Evolutionary conservation across 2,888 invertebrate genomes (phyloP).

Genomic region (Diaperis boleti): DNA sequence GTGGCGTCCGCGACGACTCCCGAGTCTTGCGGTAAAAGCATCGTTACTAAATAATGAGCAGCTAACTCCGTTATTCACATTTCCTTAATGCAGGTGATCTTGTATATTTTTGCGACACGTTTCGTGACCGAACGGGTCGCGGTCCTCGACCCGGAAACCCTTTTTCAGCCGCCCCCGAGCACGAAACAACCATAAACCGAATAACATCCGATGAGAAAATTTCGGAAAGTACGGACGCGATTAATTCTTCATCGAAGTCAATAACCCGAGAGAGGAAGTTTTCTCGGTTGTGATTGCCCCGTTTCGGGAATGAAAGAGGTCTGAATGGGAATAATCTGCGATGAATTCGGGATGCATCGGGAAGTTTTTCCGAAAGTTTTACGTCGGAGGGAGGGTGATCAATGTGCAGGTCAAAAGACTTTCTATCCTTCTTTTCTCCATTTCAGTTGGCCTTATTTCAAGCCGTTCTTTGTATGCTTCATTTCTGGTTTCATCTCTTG

Average conservation of each 20-base stretch:
- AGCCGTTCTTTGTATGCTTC: no score
- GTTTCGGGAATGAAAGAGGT: slow-evolving; percentile 2
- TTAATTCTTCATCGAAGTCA: slow-evolving; percentile 25
- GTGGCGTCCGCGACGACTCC: slow-evolving; percentile 53
- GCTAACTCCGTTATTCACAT: slow-evolving; percentile 60
- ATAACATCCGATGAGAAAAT: slow-evolving; percentile 18
- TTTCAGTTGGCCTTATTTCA: no score
- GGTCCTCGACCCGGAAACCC: slow-evolving; percentile 22
- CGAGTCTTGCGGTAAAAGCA: slow-evolving; percentile 61
- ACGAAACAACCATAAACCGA: slow-evolving; percentile 29
- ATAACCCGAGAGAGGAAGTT: slow-evolving; percentile 14
- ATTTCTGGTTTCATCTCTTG: no score
- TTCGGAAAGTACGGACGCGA: slow-evolving; percentile 18
- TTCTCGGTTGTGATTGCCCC: neutral
- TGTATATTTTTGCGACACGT: slow-evolving; percentile 33
- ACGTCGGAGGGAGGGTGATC: no score
- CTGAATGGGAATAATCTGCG: slow-evolving; percentile 9
- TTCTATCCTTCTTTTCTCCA: no score
- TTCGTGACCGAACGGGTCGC: slow-evolving; percentile 21
- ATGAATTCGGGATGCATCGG: neutral
- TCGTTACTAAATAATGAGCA: slow-evolving; percentile 63
- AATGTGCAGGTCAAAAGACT: no score
- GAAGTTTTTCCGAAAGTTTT: neutral
- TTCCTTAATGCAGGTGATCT: slow-evolving; percentile 55
- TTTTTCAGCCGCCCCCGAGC: neutral